phyloP scores from a whole-genome alignment of 2,113 vertebrate species.

The Chinchilla lanigera region DNA sequence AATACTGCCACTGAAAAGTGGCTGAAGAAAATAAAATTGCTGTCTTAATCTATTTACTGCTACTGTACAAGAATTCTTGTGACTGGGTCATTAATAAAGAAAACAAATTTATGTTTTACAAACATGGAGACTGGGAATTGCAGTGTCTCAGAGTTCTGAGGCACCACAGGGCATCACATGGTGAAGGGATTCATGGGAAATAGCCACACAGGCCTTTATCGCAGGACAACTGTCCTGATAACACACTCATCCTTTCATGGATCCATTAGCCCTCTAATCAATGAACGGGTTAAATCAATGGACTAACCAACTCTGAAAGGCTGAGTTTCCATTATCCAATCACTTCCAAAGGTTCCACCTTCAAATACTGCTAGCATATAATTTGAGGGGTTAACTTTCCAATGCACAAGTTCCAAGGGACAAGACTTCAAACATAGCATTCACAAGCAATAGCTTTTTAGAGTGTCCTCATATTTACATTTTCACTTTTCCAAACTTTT shows the following conservation, averaged over 20 bases:
- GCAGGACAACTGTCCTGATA: neutral
- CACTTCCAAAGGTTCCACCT: neutral
- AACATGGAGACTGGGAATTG: neutral
- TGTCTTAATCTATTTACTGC: neutral
- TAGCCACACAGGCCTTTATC: neutral
- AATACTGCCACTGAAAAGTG: neutral
- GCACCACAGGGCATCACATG: too few species aligned
- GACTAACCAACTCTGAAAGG: neutral
- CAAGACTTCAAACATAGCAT: neutral
- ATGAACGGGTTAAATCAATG: neutral
- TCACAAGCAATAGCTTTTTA: neutral
- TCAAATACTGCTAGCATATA: neutral
- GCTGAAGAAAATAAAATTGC: neutral
- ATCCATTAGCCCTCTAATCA: neutral
- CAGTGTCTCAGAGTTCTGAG: too few species aligned
- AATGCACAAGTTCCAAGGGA: neutral
- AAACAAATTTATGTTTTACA: neutral
- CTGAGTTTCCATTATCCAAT: neutral
- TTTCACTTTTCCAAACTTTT: neutral
- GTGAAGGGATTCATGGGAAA: neutral
- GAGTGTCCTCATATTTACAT: neutral
- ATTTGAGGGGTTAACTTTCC: neutral
- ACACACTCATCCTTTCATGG: neutral
- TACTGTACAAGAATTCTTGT: neutral
- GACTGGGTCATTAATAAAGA: neutral